A percentile compares a stretch with the other conserved stretches of the same genome.
Conservation (phyloP, 2,888 invertebrate species). For the Carterocephalus palaemon region DNA sequence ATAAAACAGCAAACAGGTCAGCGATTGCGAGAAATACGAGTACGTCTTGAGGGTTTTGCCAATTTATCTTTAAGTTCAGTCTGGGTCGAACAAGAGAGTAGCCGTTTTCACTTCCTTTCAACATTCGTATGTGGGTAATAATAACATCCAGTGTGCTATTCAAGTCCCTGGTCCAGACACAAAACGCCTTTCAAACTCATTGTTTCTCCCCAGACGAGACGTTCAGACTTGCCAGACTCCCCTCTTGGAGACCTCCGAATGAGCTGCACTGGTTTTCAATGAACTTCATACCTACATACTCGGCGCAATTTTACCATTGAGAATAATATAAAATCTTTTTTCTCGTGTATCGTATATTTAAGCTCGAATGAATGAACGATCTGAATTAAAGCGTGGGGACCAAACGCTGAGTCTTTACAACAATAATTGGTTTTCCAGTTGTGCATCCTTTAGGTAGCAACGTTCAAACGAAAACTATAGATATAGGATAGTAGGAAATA, state of each 20-base stretch:
- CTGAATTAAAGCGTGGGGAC: slow-evolving; percentile 5
- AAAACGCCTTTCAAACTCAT: slow-evolving; percentile 64
- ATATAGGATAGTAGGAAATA: too few relatives aligned
- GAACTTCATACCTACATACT: slow-evolving; percentile 58
- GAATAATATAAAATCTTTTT: slow-evolving; percentile 9
- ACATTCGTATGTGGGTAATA: slow-evolving; percentile 41
- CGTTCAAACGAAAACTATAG: too few relatives aligned
- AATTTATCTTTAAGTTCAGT: slow-evolving; percentile 3
- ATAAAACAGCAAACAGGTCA: slow-evolving; percentile 1
- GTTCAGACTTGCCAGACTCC: slow-evolving; percentile 56
- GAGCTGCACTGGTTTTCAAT: slow-evolving; percentile 71
- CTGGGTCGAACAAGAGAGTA: slow-evolving; percentile 28
- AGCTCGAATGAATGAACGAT: not conserved
- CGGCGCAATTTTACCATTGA: slow-evolving; percentile 10
- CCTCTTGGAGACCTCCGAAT: slow-evolving; percentile 50
- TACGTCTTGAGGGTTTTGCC: not conserved
- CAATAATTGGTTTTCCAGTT: too few relatives aligned
- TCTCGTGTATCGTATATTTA: slow-evolving; percentile 14
- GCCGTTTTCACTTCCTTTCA: slow-evolving; percentile 35
- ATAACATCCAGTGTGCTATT: slow-evolving; percentile 39
- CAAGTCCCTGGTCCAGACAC: slow-evolving; percentile 49
- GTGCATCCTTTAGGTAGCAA: too few relatives aligned
- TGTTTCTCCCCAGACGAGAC: slow-evolving; percentile 60
- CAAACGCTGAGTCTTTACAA: too few relatives aligned
- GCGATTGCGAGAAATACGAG: not conserved